These are phyloP conservation scores for Bettongia penicillata DNA, from an alignment of 2,113 vertebrate genomes.

Conservation along the genomic window DNA sequence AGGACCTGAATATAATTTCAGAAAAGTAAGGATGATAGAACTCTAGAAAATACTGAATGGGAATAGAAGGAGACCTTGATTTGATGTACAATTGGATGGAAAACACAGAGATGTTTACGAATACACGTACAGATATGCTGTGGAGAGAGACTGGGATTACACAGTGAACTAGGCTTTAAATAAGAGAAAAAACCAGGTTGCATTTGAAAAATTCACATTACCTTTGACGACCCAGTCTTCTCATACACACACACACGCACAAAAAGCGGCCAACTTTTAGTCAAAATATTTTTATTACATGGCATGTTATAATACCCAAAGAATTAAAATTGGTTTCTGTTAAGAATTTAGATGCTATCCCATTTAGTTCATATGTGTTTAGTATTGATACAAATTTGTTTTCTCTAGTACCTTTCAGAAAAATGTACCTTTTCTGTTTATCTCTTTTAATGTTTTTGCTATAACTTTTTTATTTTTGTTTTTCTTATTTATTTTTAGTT, in stretches of 20 bases:
- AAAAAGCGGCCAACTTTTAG: background rate
- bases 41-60: background rate
- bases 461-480: too few relatives aligned
- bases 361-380: background rate
- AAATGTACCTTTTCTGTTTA: background rate
- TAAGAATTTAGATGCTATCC: background rate
- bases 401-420: background rate
- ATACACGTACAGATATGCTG: background rate
- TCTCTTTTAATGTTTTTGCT: background rate
- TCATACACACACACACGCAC: too few relatives aligned
- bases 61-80: background rate
- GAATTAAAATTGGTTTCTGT: background rate
- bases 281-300: background rate
- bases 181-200: background rate
- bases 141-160: background rate
- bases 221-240: background rate
- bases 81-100: background rate
- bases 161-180: background rate
- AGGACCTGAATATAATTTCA: background rate
- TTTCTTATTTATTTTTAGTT: too few relatives aligned
- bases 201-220: background rate
- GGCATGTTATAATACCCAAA: background rate
- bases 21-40: background rate
- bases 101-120: background rate
- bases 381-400: background rate